A percentile compares a stretch with the other conserved stretches of the same genome.
These are phyloP conservation scores for Eucriotettix oculatus DNA, from an alignment of 2,888 invertebrate genomes.

Conservation along the genomic window DNA sequence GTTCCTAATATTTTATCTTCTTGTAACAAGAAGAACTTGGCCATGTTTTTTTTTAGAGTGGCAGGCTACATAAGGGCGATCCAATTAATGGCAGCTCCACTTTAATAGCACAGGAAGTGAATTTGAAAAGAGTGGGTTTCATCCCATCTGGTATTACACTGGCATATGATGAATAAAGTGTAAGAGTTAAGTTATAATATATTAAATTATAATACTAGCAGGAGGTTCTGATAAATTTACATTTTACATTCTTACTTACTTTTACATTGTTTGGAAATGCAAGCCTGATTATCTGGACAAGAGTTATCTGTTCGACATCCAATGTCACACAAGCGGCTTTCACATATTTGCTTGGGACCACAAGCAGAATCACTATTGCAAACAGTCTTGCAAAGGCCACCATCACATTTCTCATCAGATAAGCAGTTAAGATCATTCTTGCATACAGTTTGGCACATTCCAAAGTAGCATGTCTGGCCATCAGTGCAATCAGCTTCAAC, in stretches of 20 bases:
- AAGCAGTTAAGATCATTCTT: conserved; percentile 65
- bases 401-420: conserved; percentile 70
- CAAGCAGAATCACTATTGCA: conserved; percentile 78
- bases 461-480: conserved; percentile 59
- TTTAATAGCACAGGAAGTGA: too few species aligned
- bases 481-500: conserved; percentile 48
- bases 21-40: too few species aligned
- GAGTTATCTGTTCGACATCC: conserved; percentile 74
- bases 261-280: conserved; percentile 66
- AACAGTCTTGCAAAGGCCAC: conserved; percentile 64
- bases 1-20: too few species aligned
- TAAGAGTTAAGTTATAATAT: too few species aligned
- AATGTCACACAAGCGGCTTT: conserved; percentile 66
- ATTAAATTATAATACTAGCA: too few species aligned
- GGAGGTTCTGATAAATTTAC: too few species aligned
- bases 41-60: too few species aligned
- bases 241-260: conserved; percentile 28
- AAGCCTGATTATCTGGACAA: conserved; percentile 59
- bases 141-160: too few species aligned
- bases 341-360: conserved; percentile 66
- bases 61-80: too few species aligned
- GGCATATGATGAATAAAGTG: too few species aligned
- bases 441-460: conserved; percentile 60
- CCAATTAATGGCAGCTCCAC: too few species aligned
- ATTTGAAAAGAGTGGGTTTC: too few species aligned